These are phyloP conservation scores for Hymenopus coronatus DNA, from an alignment of 2,888 invertebrate species.

Conservation along the genomic window DNA sequence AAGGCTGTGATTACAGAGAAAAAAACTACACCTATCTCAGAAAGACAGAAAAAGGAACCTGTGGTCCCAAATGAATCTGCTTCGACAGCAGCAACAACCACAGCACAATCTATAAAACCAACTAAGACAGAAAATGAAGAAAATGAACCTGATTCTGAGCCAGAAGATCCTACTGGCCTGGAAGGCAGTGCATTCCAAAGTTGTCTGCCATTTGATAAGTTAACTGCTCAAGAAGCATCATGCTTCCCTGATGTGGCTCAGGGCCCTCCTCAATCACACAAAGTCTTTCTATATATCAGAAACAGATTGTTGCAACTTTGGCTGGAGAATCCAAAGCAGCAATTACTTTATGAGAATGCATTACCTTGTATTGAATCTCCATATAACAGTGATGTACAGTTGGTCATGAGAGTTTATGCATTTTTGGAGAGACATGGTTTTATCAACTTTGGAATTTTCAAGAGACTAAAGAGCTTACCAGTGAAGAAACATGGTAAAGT, in stretches of 20 bases:
- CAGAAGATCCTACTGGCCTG: constrained; percentile 58
- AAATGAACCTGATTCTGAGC: constrained; percentile 49
- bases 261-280: constrained; percentile 74
- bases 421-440: constrained; percentile 94
- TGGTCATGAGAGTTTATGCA: constrained; percentile 81
- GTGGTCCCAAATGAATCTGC: neutral
- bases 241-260: constrained; percentile 90
- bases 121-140: constrained; percentile 41
- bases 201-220: constrained; percentile 88
- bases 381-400: constrained; percentile 84
- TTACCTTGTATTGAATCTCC: constrained; percentile 79
- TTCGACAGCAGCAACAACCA: neutral
- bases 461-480: constrained; percentile 63
- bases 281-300: constrained; percentile 86
- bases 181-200: constrained; percentile 95
- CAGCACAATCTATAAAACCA: constrained; percentile 5
- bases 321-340: constrained; percentile 92
- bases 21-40: neutral
- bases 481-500: constrained; percentile 54
- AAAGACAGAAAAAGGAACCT: neutral
- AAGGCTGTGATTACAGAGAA: constrained; percentile 3
- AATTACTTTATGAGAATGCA: constrained; percentile 78
- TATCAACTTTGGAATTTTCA: constrained; percentile 96
- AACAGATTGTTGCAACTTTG: constrained; percentile 90
- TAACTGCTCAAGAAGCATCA: constrained; percentile 89